phyloP scores from a whole-genome alignment of 1,140 invertebrate genomes.

The Gerris buenoi region DNA sequence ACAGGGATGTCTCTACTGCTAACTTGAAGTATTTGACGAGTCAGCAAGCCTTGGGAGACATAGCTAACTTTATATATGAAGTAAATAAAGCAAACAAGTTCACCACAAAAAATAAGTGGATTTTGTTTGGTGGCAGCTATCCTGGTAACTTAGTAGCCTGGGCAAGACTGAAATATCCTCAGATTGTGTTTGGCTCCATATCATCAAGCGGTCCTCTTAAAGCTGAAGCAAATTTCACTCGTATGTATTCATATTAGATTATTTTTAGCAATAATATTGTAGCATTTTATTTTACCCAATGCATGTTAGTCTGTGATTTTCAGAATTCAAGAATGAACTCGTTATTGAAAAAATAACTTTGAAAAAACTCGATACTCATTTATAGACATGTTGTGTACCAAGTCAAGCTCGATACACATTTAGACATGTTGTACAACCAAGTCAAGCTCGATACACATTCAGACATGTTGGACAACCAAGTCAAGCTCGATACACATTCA shows the following conservation, averaged over 20 bases:
- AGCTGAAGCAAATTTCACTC: background rate
- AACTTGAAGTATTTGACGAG: slow-evolving; percentile 67
- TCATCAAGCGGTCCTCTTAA: background rate
- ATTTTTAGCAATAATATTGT: too few relatives aligned
- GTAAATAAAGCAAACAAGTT: slow-evolving; percentile 46
- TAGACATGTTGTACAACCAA: too few relatives aligned
- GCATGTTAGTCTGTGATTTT: too few relatives aligned
- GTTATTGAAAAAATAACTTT: too few relatives aligned
- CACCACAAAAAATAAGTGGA: background rate
- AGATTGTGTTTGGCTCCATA: background rate
- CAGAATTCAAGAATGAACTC: too few relatives aligned
- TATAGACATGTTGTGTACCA: too few relatives aligned
- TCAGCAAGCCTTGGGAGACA: slow-evolving; percentile 72
- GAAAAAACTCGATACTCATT: too few relatives aligned
- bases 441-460: too few relatives aligned
- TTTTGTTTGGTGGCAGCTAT: background rate
- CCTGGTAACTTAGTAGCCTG: background rate
- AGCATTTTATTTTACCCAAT: too few relatives aligned
- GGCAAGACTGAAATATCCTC: slow-evolving; percentile 1
- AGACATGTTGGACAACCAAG: too few relatives aligned
- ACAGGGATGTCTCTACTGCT: slow-evolving; percentile 45
- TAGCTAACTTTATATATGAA: slow-evolving; percentile 59
- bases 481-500: too few relatives aligned
- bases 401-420: too few relatives aligned
- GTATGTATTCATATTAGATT: background rate